Conservation (phyloP, 64 coral and sea anemone genomes). For the Cladopsammia gracilis region DNA sequence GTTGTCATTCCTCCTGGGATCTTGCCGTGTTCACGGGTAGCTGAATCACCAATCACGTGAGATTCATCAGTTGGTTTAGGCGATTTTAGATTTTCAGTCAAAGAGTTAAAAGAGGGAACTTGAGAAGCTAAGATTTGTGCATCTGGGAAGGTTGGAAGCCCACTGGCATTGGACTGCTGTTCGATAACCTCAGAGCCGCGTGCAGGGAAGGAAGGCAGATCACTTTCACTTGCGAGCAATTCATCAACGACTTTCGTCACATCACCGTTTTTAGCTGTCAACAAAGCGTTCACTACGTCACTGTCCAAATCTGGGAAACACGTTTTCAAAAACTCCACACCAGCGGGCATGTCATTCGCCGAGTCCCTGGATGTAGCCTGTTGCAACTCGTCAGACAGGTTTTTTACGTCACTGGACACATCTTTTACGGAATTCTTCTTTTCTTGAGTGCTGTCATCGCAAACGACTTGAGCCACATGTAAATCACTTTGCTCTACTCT, state of each 20-base stretch:
- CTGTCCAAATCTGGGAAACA: slow-evolving; percentile 80
- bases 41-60: background rate
- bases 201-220: background rate
- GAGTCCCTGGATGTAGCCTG: slow-evolving; percentile 10
- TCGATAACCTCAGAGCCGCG: background rate
- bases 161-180: background rate
- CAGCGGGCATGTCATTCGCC: background rate
- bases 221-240: slow-evolving; percentile 33
- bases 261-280: slow-evolving; percentile 49
- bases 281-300: slow-evolving; percentile 36
- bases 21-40: background rate
- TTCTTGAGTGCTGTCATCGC: background rate
- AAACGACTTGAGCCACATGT: background rate
- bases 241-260: slow-evolving; percentile 75
- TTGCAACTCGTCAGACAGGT: background rate
- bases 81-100: background rate
- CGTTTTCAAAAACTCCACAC: slow-evolving; percentile 81
- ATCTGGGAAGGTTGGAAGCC: slow-evolving; percentile 45
- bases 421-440: background rate
- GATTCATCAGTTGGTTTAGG: background rate
- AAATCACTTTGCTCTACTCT: background rate
- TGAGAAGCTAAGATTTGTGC: background rate
- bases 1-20: background rate
- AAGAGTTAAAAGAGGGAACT: background rate
- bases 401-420: background rate